These are phyloP conservation scores for Oryzias melastigma DNA, from an alignment of 2,113 vertebrate genomes.

Conservation along the genomic window DNA sequence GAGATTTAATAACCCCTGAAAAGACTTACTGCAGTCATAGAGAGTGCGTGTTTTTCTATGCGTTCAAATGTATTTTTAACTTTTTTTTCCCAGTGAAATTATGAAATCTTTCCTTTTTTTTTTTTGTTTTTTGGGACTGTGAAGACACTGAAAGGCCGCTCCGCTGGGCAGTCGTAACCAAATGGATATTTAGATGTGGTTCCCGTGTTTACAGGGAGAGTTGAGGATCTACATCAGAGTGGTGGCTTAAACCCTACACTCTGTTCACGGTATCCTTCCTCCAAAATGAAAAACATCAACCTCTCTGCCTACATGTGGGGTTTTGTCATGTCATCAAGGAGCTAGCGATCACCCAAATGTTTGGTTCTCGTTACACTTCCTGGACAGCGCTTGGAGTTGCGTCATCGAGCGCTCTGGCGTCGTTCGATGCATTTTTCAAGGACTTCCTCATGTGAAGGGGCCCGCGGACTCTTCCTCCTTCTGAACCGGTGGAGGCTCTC, in stretches of 20 bases:
- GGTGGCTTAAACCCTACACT: not conserved
- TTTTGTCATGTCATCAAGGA: too few species aligned
- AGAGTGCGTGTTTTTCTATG: slow-evolving; percentile 12
- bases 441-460: slow-evolving; percentile 26
- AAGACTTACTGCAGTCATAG: slow-evolving; percentile 48
- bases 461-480: slow-evolving; percentile 18
- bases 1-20: slow-evolving; percentile 72
- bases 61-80: slow-evolving; percentile 4
- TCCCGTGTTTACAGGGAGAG: slow-evolving; percentile 17
- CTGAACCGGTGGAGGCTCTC: slow-evolving; percentile 13
- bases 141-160: slow-evolving; percentile 9
- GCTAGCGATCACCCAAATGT: too few species aligned
- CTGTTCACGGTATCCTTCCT: not conserved
- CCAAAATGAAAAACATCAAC: not conserved
- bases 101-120: slow-evolving; percentile 41
- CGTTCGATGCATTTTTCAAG: slow-evolving; percentile 8
- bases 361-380: too few species aligned
- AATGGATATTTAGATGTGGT: slow-evolving; percentile 19
- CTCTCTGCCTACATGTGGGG: not conserved
- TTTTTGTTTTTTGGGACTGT: slow-evolving; percentile 3
- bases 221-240: not conserved
- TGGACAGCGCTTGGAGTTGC: too few species aligned
- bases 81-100: slow-evolving; percentile 18
- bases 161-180: slow-evolving; percentile 8
- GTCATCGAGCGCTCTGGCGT: too few species aligned